phyloP scores from a whole-genome alignment of 2,888 invertebrate genomes.

The Nycteola revayana region DNA sequence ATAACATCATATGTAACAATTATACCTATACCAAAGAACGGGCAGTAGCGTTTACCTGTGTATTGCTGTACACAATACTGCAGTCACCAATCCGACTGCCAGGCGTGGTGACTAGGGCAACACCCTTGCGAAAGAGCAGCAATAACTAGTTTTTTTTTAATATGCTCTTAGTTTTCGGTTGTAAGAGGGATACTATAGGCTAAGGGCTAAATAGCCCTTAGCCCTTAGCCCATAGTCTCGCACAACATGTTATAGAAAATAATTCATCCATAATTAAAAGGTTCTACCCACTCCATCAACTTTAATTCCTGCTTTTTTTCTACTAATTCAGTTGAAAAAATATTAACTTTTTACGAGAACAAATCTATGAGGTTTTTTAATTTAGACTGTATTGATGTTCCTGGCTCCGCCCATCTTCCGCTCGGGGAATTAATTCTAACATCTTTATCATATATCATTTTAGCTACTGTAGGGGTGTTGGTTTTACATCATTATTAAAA shows the following conservation, averaged over 20 bases:
- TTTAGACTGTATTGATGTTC: conserved; percentile 45
- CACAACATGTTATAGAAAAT: conserved; percentile 42
- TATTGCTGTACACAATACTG: too few species aligned
- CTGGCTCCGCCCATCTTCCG: conserved; percentile 50
- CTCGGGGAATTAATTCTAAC: conserved; percentile 52
- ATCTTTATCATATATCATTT: conserved; percentile 55
- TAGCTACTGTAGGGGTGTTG: conserved; percentile 61
- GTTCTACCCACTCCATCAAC: conserved; percentile 41
- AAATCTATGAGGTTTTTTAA: conserved; percentile 37
- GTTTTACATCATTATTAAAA: conserved; percentile 61
- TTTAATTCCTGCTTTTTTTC: conserved; percentile 35
- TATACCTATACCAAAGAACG: too few species aligned
- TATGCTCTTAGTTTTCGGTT: too few species aligned
- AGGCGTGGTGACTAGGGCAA: too few species aligned
- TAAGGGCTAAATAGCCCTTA: too few species aligned
- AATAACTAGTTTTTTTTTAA: too few species aligned
- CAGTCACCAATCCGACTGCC: too few species aligned
- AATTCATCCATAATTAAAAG: conserved; percentile 53
- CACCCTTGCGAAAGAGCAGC: too few species aligned
- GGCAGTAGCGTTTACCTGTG: too few species aligned
- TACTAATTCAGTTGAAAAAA: conserved; percentile 37
- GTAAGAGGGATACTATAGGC: too few species aligned
- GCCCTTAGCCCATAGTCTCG: too few species aligned
- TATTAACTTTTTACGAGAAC: conserved; percentile 29
- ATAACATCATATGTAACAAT: too few species aligned